phyloP scores from a whole-genome alignment of 2,797 vertebrate genomes.

The Danio kyathit region DNA sequence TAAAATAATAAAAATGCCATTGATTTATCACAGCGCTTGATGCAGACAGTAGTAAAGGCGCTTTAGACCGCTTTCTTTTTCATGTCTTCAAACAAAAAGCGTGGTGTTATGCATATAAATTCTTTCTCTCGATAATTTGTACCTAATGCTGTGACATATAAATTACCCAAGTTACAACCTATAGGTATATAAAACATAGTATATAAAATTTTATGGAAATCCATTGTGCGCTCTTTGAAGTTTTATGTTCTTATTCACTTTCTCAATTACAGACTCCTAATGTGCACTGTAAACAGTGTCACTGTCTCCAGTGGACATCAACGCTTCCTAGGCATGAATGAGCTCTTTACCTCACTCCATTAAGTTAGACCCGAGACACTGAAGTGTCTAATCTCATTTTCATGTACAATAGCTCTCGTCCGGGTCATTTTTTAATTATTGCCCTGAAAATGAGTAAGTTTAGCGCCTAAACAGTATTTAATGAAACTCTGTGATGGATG shows the following conservation, averaged over 20 bases:
- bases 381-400: constrained; percentile 62
- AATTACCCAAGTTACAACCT: constrained; percentile 94
- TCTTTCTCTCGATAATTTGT: constrained; percentile 85
- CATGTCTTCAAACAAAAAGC: constrained; percentile 91
- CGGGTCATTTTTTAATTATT: constrained; percentile 70
- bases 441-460: constrained; percentile 69
- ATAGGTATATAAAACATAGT: constrained; percentile 99
- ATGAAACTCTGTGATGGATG: constrained; percentile 80
- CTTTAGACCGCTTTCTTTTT: constrained; percentile 90
- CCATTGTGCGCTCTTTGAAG: constrained; percentile 84
- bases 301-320: not conserved
- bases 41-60: constrained; percentile 92
- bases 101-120: constrained; percentile 89
- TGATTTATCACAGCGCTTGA: constrained; percentile 98
- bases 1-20: constrained; percentile 99
- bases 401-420: constrained; percentile 55
- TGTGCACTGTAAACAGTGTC: constrained; percentile 33
- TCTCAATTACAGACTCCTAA: constrained; percentile 43
- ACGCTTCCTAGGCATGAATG: constrained; percentile 16
- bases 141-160: constrained; percentile 87
- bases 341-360: constrained; percentile 41
- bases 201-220: constrained; percentile 99
- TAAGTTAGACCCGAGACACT: constrained; percentile 49
- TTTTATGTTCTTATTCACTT: constrained; percentile 73
- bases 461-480: constrained; percentile 71